Base-by-base conservation (phyloP, 2,797 vertebrate species). In the Gymnopithys bicolor region DNA sequence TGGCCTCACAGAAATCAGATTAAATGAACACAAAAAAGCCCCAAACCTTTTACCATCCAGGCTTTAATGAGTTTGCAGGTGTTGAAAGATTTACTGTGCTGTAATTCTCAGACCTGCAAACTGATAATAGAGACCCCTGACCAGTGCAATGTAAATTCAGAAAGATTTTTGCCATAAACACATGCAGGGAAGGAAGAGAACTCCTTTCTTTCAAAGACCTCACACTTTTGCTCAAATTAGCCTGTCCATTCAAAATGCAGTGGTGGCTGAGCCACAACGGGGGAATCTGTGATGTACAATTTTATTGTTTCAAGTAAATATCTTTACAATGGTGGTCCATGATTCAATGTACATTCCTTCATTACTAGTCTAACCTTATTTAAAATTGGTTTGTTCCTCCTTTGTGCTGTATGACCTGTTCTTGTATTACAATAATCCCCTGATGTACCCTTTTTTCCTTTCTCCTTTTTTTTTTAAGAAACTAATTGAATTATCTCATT, bases 401-500 rank as follows among this genome's bases (percentile, higher is more conserved):
- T 99, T 99, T 99, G 98, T 99, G 97, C 84, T 97, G 95, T 97
- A 97, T 98, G 97, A 98, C 98, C 98, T 98, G 97, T 97, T 98
- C 98, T 98, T 98, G 98, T 98, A 98, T 98, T 98, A 98, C 98
- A 99, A 99, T 99, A 99, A 99, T 99, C 99, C 99, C 97, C 98
- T 90, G 98, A 98, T 99, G 98, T 99, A 98, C 98, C 98, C 97
- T 97, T 97, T 98, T 96, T 97, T n/a, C 80, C 80, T 96, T 92
- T 96, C 83, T 95, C 85, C 94, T 5, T 52, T 63, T 88, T 84
- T 84, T 73, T 96, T 97, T 92, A 98, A 98, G 98, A 98, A 98
- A 98, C 98, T 99, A 99, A 99, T 99, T 99, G 98, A 99, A 99
- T 99, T 99, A 99, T 99, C 98, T 99, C 98, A 99, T 99, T 99